Evolutionary conservation across 2,888 invertebrate species (phyloP).

Genomic region (Subacronicta megacephala): DNA sequence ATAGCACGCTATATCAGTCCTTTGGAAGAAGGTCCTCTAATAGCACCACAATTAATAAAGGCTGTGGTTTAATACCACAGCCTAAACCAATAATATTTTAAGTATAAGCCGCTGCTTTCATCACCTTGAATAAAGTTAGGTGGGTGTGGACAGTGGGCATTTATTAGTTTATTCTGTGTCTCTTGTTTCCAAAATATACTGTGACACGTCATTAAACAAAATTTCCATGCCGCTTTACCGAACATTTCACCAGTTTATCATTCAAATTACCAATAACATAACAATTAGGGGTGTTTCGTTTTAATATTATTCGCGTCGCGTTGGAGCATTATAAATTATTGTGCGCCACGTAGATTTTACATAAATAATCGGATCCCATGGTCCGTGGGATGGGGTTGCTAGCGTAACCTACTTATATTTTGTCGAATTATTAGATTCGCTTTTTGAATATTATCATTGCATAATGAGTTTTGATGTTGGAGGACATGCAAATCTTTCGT

Average conservation of each 20-base stretch:
- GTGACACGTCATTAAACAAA: slow-evolving; percentile 23
- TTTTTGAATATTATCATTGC: slow-evolving; percentile 21
- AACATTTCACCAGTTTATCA: slow-evolving; percentile 33
- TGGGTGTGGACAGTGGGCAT: not conserved
- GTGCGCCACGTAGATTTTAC: slow-evolving; percentile 56
- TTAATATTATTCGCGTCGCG: slow-evolving; percentile 56
- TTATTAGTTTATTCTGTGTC: too few relatives aligned
- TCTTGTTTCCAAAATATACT: slow-evolving; percentile 21
- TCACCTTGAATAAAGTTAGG: too few relatives aligned
- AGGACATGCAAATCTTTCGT: too few relatives aligned
- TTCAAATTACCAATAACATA: slow-evolving; percentile 44
- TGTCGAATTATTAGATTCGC: slow-evolving; percentile 31
- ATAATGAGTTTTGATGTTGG: slow-evolving; percentile 15
- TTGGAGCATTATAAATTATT: slow-evolving; percentile 63
- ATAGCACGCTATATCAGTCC: too few relatives aligned
- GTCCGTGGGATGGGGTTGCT: slow-evolving; percentile 11
- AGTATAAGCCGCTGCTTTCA: too few relatives aligned
- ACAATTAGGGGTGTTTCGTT: slow-evolving; percentile 46
- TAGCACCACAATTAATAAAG: too few relatives aligned
- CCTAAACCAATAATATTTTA: too few relatives aligned
- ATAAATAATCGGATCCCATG: slow-evolving; percentile 50
- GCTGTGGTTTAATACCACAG: too few relatives aligned
- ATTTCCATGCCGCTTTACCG: slow-evolving; percentile 19
- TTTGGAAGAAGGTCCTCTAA: too few relatives aligned
- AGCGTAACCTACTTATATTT: slow-evolving; percentile 28